A percentile compares a stretch with the other conserved stretches of the same genome.
phyloP scores from a whole-genome alignment of 2,888 invertebrate species.

The Diaprepes abbreviatus region DNA sequence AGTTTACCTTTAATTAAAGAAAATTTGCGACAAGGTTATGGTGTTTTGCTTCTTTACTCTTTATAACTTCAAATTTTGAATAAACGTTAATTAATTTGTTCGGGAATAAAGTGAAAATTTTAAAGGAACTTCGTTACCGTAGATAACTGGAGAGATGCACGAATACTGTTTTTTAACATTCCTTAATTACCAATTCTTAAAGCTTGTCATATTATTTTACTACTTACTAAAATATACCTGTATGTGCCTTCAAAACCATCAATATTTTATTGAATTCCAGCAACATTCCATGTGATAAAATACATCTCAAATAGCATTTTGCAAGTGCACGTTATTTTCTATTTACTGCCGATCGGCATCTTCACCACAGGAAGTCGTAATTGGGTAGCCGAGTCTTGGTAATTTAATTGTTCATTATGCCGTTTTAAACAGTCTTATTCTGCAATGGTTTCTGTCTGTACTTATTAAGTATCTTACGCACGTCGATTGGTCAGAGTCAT shows the following conservation, averaged over 20 bases:
- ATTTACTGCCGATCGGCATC: constrained; percentile 49
- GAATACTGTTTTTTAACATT: no score
- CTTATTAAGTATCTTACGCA: constrained; percentile 6
- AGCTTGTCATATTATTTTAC: no score
- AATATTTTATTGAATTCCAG: not conserved
- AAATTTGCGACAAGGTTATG: no score
- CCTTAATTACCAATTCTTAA: no score
- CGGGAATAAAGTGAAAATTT: no score
- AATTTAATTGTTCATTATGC: constrained; percentile 67
- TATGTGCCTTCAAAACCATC: not conserved
- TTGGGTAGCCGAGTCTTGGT: constrained; percentile 65
- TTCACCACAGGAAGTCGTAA: constrained; percentile 62
- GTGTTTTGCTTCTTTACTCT: no score
- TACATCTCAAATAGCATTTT: constrained; percentile 6
- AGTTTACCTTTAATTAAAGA: no score
- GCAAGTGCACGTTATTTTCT: constrained; percentile 11
- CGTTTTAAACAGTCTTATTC: constrained; percentile 51
- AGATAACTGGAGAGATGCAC: no score
- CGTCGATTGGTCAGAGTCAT: not conserved
- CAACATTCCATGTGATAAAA: not conserved
- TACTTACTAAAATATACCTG: no score
- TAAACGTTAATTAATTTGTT: no score
- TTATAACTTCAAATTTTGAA: no score
- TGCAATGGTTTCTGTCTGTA: constrained; percentile 17
- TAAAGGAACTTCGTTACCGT: no score